A percentile compares a stretch with the other conserved stretches of the same genome.
Evolutionary conservation across 2,797 vertebrate genomes (phyloP).

Genomic region (Nannoperca obscura): DNA sequence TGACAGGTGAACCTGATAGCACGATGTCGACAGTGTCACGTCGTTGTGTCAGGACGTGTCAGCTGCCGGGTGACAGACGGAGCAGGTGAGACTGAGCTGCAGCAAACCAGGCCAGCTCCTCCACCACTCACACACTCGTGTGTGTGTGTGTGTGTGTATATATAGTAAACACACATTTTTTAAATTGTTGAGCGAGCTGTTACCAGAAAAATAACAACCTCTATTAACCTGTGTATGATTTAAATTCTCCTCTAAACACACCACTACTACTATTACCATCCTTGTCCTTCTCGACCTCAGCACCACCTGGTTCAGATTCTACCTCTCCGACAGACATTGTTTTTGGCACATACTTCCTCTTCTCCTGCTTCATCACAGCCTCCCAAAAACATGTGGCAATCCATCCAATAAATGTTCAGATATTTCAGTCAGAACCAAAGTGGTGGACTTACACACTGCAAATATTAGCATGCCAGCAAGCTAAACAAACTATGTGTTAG

Average conservation of each 20-base stretch:
- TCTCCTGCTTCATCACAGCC: too few species aligned
- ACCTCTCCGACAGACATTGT: too few species aligned
- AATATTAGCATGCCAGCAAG: too few species aligned
- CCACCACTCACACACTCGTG: constrained; percentile 10
- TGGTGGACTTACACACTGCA: too few species aligned
- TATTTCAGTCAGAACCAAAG: too few species aligned
- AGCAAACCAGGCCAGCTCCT: constrained; percentile 9
- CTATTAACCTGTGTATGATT: background rate
- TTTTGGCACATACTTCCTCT: background rate
- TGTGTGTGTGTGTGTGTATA: background rate
- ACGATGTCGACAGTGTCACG: constrained; percentile 15
- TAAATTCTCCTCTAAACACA: background rate
- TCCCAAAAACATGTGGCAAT: background rate
- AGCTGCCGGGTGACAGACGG: constrained; percentile 46
- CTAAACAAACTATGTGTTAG: too few species aligned
- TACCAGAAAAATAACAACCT: background rate
- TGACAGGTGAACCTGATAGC: constrained; percentile 43
- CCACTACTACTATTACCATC: background rate
- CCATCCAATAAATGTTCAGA: background rate
- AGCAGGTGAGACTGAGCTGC: constrained; percentile 42
- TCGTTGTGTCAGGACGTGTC: constrained; percentile 30
- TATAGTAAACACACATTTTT: background rate
- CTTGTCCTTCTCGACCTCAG: background rate
- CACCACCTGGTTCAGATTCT: background rate
- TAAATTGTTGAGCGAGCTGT: background rate